Evolutionary conservation across 2,113 vertebrate genomes (phyloP).

Genomic region (Henicopernis longicauda): DNA sequence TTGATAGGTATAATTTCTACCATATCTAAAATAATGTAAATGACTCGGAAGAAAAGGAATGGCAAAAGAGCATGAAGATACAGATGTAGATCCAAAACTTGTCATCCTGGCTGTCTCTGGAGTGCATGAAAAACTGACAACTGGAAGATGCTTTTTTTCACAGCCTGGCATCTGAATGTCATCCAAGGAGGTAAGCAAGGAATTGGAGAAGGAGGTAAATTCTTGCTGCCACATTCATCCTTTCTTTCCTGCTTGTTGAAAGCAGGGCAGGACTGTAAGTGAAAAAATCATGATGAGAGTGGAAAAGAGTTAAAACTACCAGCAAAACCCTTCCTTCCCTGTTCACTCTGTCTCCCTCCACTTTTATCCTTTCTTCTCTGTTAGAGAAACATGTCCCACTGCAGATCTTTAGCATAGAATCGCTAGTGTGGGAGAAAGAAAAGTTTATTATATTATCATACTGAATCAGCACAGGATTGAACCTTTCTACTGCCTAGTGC

Average conservation of each 20-base stretch:
- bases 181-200: neutral
- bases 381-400: neutral
- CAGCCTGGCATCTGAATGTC: neutral
- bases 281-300: neutral
- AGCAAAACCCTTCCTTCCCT: neutral
- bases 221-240: neutral
- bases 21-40: neutral
- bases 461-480: neutral
- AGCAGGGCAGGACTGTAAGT: neutral
- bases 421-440: neutral
- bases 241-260: neutral
- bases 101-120: neutral
- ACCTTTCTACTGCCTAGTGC: neutral
- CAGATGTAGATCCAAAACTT: neutral
- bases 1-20: neutral
- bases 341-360: neutral
- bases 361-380: neutral
- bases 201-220: neutral
- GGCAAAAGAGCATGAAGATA: neutral
- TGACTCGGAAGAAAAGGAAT: neutral
- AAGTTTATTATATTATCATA: neutral
- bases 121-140: neutral
- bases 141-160: neutral
- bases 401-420: neutral
- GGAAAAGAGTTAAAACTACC: neutral